Base-by-base conservation (phyloP, 2,797 vertebrate species). In the Myotis myotis region DNA sequence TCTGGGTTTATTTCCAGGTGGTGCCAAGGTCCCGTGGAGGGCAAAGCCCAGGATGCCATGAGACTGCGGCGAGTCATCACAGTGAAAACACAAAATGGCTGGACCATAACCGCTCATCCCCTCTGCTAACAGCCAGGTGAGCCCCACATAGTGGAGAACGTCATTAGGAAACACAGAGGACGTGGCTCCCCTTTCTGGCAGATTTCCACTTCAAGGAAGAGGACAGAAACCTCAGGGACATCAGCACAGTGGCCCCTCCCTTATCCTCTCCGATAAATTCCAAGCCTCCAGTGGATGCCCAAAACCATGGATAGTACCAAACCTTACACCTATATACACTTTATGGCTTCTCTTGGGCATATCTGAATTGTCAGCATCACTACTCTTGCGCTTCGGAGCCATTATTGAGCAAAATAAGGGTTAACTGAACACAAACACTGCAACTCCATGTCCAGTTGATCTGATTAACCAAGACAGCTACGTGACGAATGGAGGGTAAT, bases 121-220 rank as follows among this genome's bases (percentile, higher is more conserved):
- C 92, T 64, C 12, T 19, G 33, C 36, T 94, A 87, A 96, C 75
- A 95, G 68, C 70, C 75, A 81, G 71, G 79, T 41, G 92, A 97
- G 80, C 75, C 44, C 44, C 38, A 76, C 84, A 78, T 0, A 0
- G 49, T 20, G 9, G 0, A 95, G 83, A 0, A 0, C 7, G 53
- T 83, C 84, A 68, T 84, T 74, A 64, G 91, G 66, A 94, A 95
- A 89, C 66, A 95, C 76, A 0, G 0, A 70, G 55, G 90, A 78
- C 0, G 4, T 44, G 55, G 55, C 91, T 72, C 79, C 55, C 9
- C 92, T n/a, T 60, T 88, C 96, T 71, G 82, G 12, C 0, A 17
- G 51, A 36, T 3, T 41, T 78, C 38, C 49, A 62, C 51, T 87
- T 41, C 17, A 82, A 13, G 78, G 44, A 75, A 85, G 9, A 80